Evolutionary conservation across 2,797 vertebrate genomes (phyloP).

Genomic region (Chelidonichthys spinosus): DNA sequence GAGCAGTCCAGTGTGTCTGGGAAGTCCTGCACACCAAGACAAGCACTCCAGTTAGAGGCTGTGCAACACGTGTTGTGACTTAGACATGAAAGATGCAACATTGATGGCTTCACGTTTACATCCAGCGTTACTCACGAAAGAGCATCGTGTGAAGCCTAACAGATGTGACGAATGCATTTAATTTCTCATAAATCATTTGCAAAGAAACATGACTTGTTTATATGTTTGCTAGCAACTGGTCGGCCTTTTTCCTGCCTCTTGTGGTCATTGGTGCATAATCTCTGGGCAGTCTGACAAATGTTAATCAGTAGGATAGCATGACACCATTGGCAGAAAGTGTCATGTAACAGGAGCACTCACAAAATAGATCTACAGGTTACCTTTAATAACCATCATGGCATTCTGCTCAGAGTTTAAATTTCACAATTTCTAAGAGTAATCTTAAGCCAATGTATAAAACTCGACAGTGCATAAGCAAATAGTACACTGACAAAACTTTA

Average conservation of each 20-base stretch:
- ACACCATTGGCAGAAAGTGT: neutral
- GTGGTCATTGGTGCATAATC: neutral
- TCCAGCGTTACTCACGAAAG: neutral
- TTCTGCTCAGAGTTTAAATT: too few relatives aligned
- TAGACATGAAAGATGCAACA: neutral
- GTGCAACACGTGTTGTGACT: neutral
- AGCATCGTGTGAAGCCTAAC: neutral
- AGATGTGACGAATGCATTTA: neutral
- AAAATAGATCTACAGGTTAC: too few relatives aligned
- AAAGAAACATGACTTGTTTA: neutral
- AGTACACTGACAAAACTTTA: too few relatives aligned
- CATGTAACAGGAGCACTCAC: neutral
- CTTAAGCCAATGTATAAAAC: too few relatives aligned
- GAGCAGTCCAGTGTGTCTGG: constrained; percentile 89
- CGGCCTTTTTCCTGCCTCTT: neutral
- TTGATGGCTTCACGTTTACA: neutral
- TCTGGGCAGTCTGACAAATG: neutral
- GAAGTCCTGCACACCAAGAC: constrained; percentile 63
- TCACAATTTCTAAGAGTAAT: too few relatives aligned
- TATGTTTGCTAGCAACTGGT: neutral
- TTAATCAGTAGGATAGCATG: neutral
- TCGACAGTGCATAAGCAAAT: too few relatives aligned
- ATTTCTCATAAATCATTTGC: neutral
- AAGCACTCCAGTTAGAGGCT: neutral
- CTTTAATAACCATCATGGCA: too few relatives aligned